Percentiles rank a stretch among this genome's conserved stretches.
phyloP scores from a whole-genome alignment of 2,113 vertebrate species.

The Zosterops lateralis region DNA sequence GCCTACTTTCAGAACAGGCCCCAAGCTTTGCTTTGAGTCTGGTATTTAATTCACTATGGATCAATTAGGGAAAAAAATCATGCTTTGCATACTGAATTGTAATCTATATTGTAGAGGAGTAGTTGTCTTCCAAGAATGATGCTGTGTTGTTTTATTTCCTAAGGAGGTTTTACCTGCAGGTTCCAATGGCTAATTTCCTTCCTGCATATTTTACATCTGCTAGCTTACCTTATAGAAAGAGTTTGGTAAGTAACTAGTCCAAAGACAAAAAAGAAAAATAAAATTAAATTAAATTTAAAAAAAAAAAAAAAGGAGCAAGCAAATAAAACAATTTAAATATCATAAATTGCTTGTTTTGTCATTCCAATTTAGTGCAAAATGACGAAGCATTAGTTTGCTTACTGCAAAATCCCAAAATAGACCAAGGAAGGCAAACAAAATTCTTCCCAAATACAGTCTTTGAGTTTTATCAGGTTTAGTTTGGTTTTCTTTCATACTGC shows the following conservation, averaged over 20 bases:
- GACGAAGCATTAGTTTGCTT: neutral
- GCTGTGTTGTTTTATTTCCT: neutral
- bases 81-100: neutral
- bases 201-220: neutral
- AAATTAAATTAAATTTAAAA: too few relatives aligned
- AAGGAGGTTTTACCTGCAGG: neutral
- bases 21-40: neutral
- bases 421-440: neutral
- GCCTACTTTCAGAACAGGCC: neutral
- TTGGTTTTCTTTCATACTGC: neutral
- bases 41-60: neutral
- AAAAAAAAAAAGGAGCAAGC: neutral
- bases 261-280: neutral
- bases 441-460: neutral
- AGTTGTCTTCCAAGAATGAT: neutral
- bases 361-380: neutral
- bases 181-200: neutral
- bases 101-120: neutral
- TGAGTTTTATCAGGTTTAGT: neutral
- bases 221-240: neutral
- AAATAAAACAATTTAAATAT: neutral
- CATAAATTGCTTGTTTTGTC: neutral
- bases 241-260: neutral
- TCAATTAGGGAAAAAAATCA: neutral
- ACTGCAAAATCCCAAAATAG: neutral